Evolutionary conservation across 2,797 vertebrate genomes (phyloP), one percentile per base, ranked within the genome.

Genomic region (Lutjanus campechanus): DNA sequence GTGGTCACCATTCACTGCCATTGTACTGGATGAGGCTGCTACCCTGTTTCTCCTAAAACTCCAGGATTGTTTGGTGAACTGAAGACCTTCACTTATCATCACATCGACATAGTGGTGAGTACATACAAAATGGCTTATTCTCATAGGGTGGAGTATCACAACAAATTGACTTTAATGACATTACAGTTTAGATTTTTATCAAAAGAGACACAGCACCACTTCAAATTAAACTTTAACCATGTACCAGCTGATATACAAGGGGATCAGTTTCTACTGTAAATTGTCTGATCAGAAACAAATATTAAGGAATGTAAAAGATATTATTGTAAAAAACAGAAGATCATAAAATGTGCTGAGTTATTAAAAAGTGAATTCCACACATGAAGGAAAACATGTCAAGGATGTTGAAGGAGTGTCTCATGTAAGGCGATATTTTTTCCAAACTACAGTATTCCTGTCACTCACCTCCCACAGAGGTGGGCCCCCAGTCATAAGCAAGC

Each of bases 401-500:
- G 61, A 85, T 74, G 49, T 66, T 54, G 62, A 81, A 50, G 66
- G 51, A 73, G 56, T 1, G 22, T 68, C 49, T 86, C 69, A 17
- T 86, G 91, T 84, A 86, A 91, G 81, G 58, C 1, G 65, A 91
- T 91, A 91, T 89, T 79, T 82, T 90, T 92, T 88, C 81, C 77
- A 72, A 87, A 89, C 68, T 60, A 41, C 73, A 73, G 77, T 91
- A 81, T 89, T 88, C 81, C 85, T 84, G 86, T 88, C 79, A 79
- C 82, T 81, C 78, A 56, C 88, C 80, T 91, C 79, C 90, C 74
- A 76, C 80, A 80, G 81, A 50, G 73, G 61, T 75, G 81, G 77
- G 73, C 69, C 85, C 81, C 72, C 56, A 61, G 69, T 88, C 69
- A 68, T 69, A 76, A 67, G 54, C n/a, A 6, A 19, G 71, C 49